Evolutionary conservation across 1,140 invertebrate genomes (phyloP), one percentile per base, ranked within the genome.

Genomic region (Panagrolaimus sp.): DNA sequence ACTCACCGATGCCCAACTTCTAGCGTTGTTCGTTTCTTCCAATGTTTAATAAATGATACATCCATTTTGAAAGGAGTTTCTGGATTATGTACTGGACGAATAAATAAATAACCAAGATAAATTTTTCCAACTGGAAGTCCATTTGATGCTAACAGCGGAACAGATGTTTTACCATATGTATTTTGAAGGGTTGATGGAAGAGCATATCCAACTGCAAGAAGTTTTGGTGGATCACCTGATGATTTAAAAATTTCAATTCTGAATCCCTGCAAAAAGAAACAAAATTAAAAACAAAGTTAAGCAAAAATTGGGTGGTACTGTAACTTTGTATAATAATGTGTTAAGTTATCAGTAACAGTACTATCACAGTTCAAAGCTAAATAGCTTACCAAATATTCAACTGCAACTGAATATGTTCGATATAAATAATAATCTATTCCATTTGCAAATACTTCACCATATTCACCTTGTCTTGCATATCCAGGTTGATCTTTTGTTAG

Each of bases 121-220:
- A 82, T 68, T 66, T 83, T 79, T 23, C 80, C 81, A 31, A 82
- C 70, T 0, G 80, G 80, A 0, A 80, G 11, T 14, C 81, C 80
- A 14, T 72, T 71, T 44, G 67, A 71, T 38, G 74, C 79, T 16
- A 82, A 48, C 42, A 82, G 69, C 4, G 81, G 81, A 42, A 79
- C 51, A n/a, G 72, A 70, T 13, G 79, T 76, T 16, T 74, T 74
- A 11, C 80, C 80, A 65, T 65, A 82, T 5, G 81, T 73, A 51
- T 81, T 79, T 23, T 69, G 67, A 7, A 82, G 67, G 14, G 76
- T 67, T 9, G 81, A 82, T 11, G 80, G 80, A 38, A 82, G 70
- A 25, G 81, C 80, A 65, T 83, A 82, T 13, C 76, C 80, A 11
- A 70, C 61, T 14, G 74, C 80, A 9, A 82, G 67, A 38, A 72